Base-by-base conservation (phyloP, 2,113 vertebrate species). In the Pholis gunnellus region DNA sequence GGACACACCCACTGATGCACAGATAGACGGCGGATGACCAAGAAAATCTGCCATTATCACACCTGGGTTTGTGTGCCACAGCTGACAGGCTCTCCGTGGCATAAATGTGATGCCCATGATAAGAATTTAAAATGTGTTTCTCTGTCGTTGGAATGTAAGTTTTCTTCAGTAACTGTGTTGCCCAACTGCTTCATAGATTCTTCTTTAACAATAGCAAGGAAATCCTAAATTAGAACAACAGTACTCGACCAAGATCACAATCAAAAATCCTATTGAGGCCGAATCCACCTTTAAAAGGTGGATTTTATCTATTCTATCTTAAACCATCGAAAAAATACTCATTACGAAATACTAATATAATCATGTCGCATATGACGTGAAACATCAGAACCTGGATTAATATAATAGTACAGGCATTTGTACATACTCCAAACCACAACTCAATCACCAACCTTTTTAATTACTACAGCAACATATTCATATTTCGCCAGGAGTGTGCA, bases 1-100 rank as follows among this genome's bases (percentile, higher is more conserved):
- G 54, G 72, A 40, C 79, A 76, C 78, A 31, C 80, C 68, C 14
- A 63, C 31, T 72, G 56, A 78, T 48, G 7, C 6, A 68, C 2
- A 75, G 44, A 61, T 25, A 67, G 38, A 54, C 29, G 75, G 2
- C 18, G 5, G 42, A 18, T 59, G 4, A 36, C 79, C 81, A 87
- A 86, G 75, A 17, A 72, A 63, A 73, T 40, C 17, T 22, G 48
- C n/a, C 54, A 38, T 78, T 31, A 76, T 68, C 56, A 75, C 36
- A 50, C 4, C 44, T 2, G 29, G 18, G 29, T 72, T 42, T 60
- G n/a, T 48, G 52, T 69, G 67, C 14, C n/a, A 48, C 42, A 48
- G 72, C 65, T 56, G 48, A 77, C 14, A 61, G 13, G 64, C 42
- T 3, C n/a, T 56, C n/a, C 34, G 10, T n/a, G 9, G 48, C 42